Evolutionary conservation across 2,113 vertebrate species (phyloP).

Genomic region (Reinhardtius hippoglossoides): DNA sequence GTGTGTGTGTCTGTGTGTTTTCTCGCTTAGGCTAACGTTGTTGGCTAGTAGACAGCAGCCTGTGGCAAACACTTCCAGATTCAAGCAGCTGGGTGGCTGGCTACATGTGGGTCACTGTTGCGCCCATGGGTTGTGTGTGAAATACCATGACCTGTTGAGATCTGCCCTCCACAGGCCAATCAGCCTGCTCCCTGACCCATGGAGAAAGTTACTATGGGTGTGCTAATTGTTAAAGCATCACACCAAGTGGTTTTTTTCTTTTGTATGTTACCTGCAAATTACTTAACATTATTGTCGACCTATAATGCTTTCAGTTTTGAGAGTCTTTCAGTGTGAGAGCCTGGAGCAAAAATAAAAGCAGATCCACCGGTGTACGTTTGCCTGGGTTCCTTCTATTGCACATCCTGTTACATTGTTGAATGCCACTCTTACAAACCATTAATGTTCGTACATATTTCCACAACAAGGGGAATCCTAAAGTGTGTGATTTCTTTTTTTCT

Average conservation of each 20-base stretch:
- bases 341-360: too few relatives aligned
- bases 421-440: too few relatives aligned
- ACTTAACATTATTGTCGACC: not conserved
- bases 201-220: constrained; percentile 32
- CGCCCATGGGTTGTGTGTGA: constrained; percentile 54
- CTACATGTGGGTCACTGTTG: constrained; percentile 58
- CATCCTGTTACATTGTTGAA: too few relatives aligned
- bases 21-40: constrained; percentile 21
- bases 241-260: constrained; percentile 9
- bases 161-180: constrained; percentile 28
- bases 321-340: too few relatives aligned
- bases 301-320: not conserved
- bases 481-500: too few relatives aligned
- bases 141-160: constrained; percentile 42
- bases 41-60: constrained; percentile 29
- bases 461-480: too few relatives aligned
- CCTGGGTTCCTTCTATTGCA: too few relatives aligned
- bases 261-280: not conserved
- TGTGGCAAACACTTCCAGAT: constrained; percentile 34
- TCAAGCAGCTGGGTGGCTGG: constrained; percentile 22
- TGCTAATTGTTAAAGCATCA: constrained; percentile 57
- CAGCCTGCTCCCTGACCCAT: constrained; percentile 20
- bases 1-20: constrained; percentile 6
- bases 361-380: too few relatives aligned
- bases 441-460: too few relatives aligned